Base-by-base conservation (phyloP, 2,888 invertebrate genomes). In the Cheilosia scutellata region DNA sequence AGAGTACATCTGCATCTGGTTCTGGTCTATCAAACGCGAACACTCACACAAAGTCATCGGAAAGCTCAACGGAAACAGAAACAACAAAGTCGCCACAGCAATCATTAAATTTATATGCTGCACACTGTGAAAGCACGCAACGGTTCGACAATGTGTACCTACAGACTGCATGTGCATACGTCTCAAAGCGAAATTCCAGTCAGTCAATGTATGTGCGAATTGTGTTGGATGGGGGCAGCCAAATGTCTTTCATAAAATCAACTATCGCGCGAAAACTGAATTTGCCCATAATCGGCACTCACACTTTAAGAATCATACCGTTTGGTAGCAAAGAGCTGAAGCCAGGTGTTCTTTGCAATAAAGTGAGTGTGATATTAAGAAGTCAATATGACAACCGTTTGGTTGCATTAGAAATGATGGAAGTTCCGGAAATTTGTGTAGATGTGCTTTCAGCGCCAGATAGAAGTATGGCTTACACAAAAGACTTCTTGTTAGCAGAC, bases 291-390 rank as follows among this genome's bases (percentile, higher is more conserved):
- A n/a, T n/a, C n/a, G n/a, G n/a, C n/a, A n/a, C n/a, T n/a, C n/a
- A n/a, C n/a, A n/a, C n/a, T n/a, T n/a, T 71, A 47, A 58, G 58
- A 11, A 33, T 71, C 2, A 49, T 71, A 20, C 27, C 70, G 13
- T 71, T 66, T 9, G 70, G 57, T 58, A 57, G 25, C n/a, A 47
- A 71, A 25, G 70, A 66, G n/a, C 40, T n/a, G 6, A 53, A 1
- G n/a, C 72, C 62, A 11, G 51, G 37, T 37, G 27, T 60, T 31
- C 60, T 25, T 20, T 72, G 57, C 7, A 60, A 60, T 62, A 40
- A 62, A 37, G 72, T 37, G 5, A 51, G 40, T 13, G 25, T 37
- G n/a, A 16, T 51, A 3, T 49, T 72, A 16, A 47, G 72, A 5
- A 75, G 44, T 29, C 63, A 63, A 53, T 27, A 62, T 51, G 29